A percentile compares a stretch with the other conserved stretches of the same genome.
Conservation (phyloP, 2,888 invertebrate species). For the Apocheima hispidaria region DNA sequence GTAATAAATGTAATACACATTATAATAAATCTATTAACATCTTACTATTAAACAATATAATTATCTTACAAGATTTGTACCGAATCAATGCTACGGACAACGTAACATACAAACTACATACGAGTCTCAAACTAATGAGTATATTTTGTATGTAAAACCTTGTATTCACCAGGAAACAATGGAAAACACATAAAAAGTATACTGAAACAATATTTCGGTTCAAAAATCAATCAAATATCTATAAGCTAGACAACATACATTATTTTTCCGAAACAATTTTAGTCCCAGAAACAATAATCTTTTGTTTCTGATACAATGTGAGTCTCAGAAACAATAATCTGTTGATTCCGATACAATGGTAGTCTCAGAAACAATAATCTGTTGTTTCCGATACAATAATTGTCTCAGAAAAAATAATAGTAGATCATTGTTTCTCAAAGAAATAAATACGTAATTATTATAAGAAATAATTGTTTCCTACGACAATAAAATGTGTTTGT, state of each 20-base stretch:
- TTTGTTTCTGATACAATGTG: no score
- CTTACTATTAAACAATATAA: conserved; percentile 80
- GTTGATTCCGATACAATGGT: no score
- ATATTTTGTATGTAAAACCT: conserved; percentile 7
- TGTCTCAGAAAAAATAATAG: not conserved
- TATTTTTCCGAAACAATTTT: no score
- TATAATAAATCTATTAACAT: conserved; percentile 82
- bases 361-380: not conserved
- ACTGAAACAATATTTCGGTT: not conserved
- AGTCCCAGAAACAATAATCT: no score
- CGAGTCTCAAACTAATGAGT: conserved; percentile 30
- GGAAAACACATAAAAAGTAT: no score
- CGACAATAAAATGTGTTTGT: not conserved
- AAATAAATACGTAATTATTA: not conserved
- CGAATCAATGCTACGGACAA: conserved; percentile 46
- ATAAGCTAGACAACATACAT: no score
- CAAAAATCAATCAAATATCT: not conserved
- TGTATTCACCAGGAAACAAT: not conserved
- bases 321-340: no score
- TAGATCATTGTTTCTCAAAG: not conserved
- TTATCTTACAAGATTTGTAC: conserved; percentile 76
- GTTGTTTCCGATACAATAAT: not conserved
- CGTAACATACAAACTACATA: conserved; percentile 42
- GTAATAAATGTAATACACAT: conserved; percentile 76
- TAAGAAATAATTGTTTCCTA: not conserved